These are phyloP conservation scores for Falco punctatus DNA, from an alignment of 2,113 vertebrate species.

Conservation along the genomic window DNA sequence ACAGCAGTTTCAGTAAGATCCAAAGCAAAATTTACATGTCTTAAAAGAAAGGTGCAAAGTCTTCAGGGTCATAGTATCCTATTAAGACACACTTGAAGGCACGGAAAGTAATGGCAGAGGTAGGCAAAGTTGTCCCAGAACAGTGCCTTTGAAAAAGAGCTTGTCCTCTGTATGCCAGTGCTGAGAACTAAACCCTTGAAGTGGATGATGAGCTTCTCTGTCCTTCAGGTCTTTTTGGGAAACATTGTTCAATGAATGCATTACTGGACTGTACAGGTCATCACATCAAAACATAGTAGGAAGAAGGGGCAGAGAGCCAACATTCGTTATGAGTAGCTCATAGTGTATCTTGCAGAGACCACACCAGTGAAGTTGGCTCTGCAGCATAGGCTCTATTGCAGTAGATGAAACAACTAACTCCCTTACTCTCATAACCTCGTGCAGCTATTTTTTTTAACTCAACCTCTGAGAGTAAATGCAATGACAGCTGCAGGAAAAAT, in stretches of 20 bases:
- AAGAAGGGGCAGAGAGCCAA: not conserved
- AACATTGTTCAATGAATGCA: not conserved
- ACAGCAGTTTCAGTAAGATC: not conserved
- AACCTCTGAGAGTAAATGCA: not conserved
- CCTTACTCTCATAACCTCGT: not conserved
- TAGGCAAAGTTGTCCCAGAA: not conserved
- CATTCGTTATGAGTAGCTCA: not conserved
- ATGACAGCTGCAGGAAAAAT: slow-evolving; percentile 13
- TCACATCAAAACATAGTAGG: not conserved
- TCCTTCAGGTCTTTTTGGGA: not conserved
- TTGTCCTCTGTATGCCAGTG: not conserved
- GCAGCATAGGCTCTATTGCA: not conserved
- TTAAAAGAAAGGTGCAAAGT: not conserved
- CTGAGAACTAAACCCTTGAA: not conserved
- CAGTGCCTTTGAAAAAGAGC: not conserved
- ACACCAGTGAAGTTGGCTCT: not conserved
- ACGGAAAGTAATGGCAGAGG: not conserved
- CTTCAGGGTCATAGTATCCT: not conserved
- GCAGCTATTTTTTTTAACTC: not conserved
- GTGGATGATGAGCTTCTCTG: not conserved
- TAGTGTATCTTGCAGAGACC: not conserved
- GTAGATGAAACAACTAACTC: not conserved
- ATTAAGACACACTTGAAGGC: not conserved
- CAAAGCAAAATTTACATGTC: not conserved
- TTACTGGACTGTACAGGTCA: not conserved